phyloP scores from a whole-genome alignment of 1,140 invertebrate species.

The Rhopalosiphum maidis region DNA sequence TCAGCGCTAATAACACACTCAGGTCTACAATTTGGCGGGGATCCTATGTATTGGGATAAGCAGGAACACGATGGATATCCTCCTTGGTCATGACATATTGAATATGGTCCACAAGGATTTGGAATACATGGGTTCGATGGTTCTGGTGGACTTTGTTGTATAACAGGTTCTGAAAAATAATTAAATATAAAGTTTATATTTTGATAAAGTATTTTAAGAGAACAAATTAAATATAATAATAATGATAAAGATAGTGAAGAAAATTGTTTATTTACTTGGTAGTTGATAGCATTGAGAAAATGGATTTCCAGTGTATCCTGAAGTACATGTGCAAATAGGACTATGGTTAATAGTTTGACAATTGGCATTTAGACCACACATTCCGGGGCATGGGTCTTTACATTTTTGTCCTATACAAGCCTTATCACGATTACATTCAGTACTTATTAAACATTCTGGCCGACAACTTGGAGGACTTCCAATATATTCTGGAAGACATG shows the following conservation, averaged over 20 bases:
- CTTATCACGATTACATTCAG: conserved; percentile 64
- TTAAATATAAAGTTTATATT: conserved; percentile 63
- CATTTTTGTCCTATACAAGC: conserved; percentile 67
- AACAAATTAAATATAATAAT: conserved; percentile 68
- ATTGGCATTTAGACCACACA: conserved; percentile 66
- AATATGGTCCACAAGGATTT: conserved; percentile 66
- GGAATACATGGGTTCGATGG: conserved; percentile 63
- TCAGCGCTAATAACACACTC: conserved; percentile 73
- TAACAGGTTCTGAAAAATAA: conserved; percentile 59
- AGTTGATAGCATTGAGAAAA: conserved; percentile 65
- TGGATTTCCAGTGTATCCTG: conserved; percentile 67
- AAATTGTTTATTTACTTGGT: conserved; percentile 62
- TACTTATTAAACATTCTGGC: conserved; percentile 65
- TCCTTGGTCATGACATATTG: conserved; percentile 66
- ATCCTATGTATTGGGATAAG: conserved; percentile 69
- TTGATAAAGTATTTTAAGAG: conserved; percentile 62
- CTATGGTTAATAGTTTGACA: conserved; percentile 64
- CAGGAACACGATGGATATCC: conserved; percentile 70
- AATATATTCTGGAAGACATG: conserved; percentile 64
- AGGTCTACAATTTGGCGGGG: conserved; percentile 73
- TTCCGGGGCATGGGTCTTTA: conserved; percentile 64
- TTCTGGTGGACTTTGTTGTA: conserved; percentile 59
- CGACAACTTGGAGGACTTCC: conserved; percentile 64
- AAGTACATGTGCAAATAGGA: conserved; percentile 65
- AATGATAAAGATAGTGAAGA: conserved; percentile 61